Base-by-base conservation (phyloP, 2,113 vertebrate genomes). In the Phaetusa simplex region DNA sequence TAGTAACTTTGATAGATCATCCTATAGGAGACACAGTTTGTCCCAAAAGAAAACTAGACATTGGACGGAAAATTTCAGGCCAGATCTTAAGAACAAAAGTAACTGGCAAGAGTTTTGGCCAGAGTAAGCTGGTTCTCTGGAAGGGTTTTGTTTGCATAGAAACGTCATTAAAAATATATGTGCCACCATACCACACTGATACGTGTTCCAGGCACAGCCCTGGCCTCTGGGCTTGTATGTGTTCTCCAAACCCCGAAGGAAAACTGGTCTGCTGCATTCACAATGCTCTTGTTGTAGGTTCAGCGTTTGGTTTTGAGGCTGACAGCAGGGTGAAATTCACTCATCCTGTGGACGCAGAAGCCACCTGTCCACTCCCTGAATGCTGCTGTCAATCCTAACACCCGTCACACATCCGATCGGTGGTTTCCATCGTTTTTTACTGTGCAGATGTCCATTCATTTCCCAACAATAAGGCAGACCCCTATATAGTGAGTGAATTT, bases 361-460 rank as follows among this genome's bases (percentile, higher is more conserved):
- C 19, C 27, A 3, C 64, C 15, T 47, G 49, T 26, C 49, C 9
- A 2, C 30, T 29, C 42, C 0, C 2, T 30, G 32, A 30, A 24
- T 16, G 30, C 61, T 34, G 56, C 69, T 65, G 69, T 24, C 43
- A 26, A 11, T 43, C 45, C 59, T 18, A 6, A 21, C 40, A 6
- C 14, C 2, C 6, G 38, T 23, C 21, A 23, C 53, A 12, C 14
- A 15, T 36, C 72, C 40, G 21, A 40, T 11, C 1, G 0, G 38
- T 12, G 36, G 6, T 29, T 62, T 50, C 62, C 62, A 52, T 17
- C 67, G 16, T 43, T 38, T 21, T 61, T 22, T 15, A 29, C 72
- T 40, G 34, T 14, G 64, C 52, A 42, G 34, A 36, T 29, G 52
- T 40, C 47, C 24, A 5, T 6, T 14, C 14, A 1, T 21, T 55